Evolutionary conservation across 2,888 invertebrate species (phyloP), one percentile per base, ranked within the genome.

Genomic region (Tholera decimalis): DNA sequence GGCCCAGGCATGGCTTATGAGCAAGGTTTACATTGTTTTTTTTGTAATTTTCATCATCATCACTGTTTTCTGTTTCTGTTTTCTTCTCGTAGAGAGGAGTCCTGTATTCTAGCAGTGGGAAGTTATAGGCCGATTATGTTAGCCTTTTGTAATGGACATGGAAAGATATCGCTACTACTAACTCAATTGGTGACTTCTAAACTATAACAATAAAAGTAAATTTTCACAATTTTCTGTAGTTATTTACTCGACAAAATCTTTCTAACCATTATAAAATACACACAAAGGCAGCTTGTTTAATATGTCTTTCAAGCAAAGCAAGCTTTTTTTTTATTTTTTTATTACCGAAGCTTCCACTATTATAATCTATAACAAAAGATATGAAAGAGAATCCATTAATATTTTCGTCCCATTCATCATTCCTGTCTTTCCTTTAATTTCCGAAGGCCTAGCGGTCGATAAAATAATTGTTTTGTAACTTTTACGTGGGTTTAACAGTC

Each of bases 331-430:
- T n/a, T n/a, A n/a, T n/a, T n/a, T n/a, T n/a, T n/a, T n/a, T n/a
- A n/a, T n/a, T n/a, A n/a, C n/a, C n/a, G n/a, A 37, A 24, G 2
- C 9, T 47, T 49, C 57, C 43, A 22, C 43, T 22, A 43, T 63
- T 24, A 4, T 28, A 1, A 24, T n/a, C 15, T 7, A 9, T 26
- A 13, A 69, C 61, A 69, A 69, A 69, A 39, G 49, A 61, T 3
- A 18, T 30, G n/a, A n/a, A n/a, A n/a, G n/a, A n/a, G n/a, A n/a
- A n/a, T n/a, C 33, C 22, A 47, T 20, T 41, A 20, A n/a, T 20
- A n/a, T 35, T 43, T 51, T 46, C 6, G 20, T 9, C 0, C 51
- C 22, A 43, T 63, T 49, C 7, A 53, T 62, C 26, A 53, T 9
- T 50, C 20, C 11, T 9, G 33, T 13, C 18, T 57, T 63, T 26